Evolutionary conservation across 2,797 vertebrate genomes (phyloP).

Genomic region (Decapterus maruadsi): DNA sequence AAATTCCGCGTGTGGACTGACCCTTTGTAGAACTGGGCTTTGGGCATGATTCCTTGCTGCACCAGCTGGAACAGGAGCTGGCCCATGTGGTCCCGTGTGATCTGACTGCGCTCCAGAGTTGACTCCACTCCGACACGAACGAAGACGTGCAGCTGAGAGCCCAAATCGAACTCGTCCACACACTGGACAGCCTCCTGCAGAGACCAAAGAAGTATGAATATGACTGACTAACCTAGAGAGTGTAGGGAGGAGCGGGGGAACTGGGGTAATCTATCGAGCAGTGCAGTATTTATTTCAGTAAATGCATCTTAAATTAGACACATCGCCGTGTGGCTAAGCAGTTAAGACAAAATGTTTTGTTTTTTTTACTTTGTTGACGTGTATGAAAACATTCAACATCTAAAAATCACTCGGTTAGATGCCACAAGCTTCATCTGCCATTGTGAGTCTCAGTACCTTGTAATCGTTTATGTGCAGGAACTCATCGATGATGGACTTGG

Average conservation of each 20-base stretch:
- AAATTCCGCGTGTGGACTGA: slow-evolving; percentile 69
- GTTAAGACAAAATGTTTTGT: neutral
- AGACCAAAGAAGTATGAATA: neutral
- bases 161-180: slow-evolving; percentile 91
- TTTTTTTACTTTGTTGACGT: neutral
- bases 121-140: slow-evolving; percentile 95
- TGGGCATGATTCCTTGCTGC: slow-evolving; percentile 90
- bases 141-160: slow-evolving; percentile 88
- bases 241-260: neutral
- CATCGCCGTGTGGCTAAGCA: no score
- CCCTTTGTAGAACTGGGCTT: slow-evolving; percentile 93
- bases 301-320: neutral
- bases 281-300: neutral
- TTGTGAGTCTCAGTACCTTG: slow-evolving; percentile 86
- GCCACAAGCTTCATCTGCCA: neutral
- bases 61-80: slow-evolving; percentile 93
- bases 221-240: neutral
- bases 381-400: neutral
- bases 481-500: slow-evolving; percentile 96
- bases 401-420: neutral
- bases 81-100: slow-evolving; percentile 97
- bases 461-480: slow-evolving; percentile 98
- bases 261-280: neutral
- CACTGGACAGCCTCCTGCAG: slow-evolving; percentile 95
- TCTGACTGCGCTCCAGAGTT: slow-evolving; percentile 96